Evolutionary conservation across 2,888 invertebrate species (phyloP).

Genomic region (Micoletzkya japonica): DNA sequence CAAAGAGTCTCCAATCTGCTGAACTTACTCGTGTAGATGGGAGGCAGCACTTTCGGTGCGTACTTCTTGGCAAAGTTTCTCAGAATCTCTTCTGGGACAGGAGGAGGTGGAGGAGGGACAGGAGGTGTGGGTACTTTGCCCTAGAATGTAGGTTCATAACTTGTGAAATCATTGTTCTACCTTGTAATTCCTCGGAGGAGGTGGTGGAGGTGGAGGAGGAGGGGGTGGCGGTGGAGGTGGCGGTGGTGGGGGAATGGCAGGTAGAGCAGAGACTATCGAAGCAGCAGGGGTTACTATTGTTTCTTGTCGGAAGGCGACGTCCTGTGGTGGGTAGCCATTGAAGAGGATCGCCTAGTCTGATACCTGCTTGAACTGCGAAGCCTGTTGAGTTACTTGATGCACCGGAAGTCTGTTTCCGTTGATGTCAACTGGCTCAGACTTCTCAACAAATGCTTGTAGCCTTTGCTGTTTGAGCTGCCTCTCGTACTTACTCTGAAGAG

Average conservation of each 20-base stretch:
- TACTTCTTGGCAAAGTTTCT: constrained; percentile 23
- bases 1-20: background rate
- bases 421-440: constrained; percentile 5
- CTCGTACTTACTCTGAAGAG: background rate
- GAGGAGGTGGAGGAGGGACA: constrained; percentile 23
- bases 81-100: constrained; percentile 22
- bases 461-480: background rate
- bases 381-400: background rate
- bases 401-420: constrained; percentile 20
- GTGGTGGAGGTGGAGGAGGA: constrained; percentile 28
- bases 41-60: constrained; percentile 16
- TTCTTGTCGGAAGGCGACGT: too few species aligned
- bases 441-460: background rate
- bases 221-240: constrained; percentile 28
- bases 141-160: background rate
- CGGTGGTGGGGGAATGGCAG: constrained; percentile 5
- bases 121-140: constrained; percentile 17
- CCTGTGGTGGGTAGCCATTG: too few species aligned
- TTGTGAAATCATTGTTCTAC: background rate
- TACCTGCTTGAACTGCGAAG: background rate
- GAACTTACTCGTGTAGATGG: constrained; percentile 16
- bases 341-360: background rate
- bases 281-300: too few species aligned
- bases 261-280: too few species aligned
- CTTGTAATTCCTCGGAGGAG: constrained; percentile 27